phyloP scores from a whole-genome alignment of 1,140 invertebrate species.

The Hormaphis cornu region DNA sequence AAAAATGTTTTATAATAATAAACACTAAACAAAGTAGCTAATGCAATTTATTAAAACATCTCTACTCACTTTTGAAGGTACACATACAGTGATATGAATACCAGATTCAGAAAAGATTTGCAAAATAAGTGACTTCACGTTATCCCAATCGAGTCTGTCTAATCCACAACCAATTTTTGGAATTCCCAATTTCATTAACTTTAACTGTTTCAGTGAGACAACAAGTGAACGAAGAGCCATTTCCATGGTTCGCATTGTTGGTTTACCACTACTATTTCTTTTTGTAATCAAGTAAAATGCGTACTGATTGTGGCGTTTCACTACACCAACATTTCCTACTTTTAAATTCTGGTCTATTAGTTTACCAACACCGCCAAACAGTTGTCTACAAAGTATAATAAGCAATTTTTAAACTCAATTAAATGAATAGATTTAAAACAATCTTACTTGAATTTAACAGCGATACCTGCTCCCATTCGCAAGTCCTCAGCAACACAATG shows the following conservation, averaged over 20 bases:
- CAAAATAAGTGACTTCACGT: constrained; percentile 46
- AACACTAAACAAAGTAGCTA: background rate
- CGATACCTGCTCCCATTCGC: constrained; percentile 55
- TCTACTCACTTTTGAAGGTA: constrained; percentile 18
- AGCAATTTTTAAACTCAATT: background rate
- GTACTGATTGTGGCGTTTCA: constrained; percentile 45
- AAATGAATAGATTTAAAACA: background rate
- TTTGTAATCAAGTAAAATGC: constrained; percentile 51
- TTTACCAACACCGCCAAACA: constrained; percentile 42
- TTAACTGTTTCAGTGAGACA: constrained; percentile 40
- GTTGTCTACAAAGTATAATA: constrained; percentile 37
- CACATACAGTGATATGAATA: constrained; percentile 47
- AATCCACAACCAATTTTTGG: constrained; percentile 56
- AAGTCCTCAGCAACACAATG: constrained; percentile 56
- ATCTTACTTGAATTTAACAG: constrained; percentile 46
- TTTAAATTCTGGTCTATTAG: constrained; percentile 43
- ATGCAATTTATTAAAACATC: background rate
- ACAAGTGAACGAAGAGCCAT: constrained; percentile 40
- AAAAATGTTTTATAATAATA: background rate
- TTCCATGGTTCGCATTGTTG: constrained; percentile 41
- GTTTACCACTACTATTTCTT: constrained; percentile 41
- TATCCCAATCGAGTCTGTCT: constrained; percentile 51
- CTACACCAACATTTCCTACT: constrained; percentile 48
- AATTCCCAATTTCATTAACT: constrained; percentile 48
- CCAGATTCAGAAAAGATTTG: constrained; percentile 46